phyloP scores from a whole-genome alignment of 2,113 vertebrate genomes.

The Petroica traversi region DNA sequence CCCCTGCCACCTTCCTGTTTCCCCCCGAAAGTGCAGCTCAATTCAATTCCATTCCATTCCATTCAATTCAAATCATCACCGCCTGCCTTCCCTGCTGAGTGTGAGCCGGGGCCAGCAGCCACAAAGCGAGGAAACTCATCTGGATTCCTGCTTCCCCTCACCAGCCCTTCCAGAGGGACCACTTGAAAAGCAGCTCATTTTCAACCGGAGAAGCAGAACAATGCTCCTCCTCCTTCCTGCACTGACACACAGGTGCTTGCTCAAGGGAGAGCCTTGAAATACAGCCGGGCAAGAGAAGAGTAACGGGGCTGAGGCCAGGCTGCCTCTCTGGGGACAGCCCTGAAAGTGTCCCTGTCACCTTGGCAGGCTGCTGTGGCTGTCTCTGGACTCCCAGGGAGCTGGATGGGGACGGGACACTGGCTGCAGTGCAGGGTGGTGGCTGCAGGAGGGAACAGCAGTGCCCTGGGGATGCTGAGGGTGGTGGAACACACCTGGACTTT shows the following conservation, averaged over 20 bases:
- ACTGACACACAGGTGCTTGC: neutral
- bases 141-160: neutral
- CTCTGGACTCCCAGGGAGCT: neutral
- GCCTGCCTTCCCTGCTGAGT: neutral
- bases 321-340: neutral
- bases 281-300: neutral
- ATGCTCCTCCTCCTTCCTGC: neutral
- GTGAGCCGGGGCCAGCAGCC: neutral
- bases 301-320: neutral
- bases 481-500: neutral
- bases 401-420: accelerated
- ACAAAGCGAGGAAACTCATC: neutral
- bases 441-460: neutral
- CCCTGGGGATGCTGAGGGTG: neutral
- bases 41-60: too few relatives aligned
- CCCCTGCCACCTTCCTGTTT: neutral
- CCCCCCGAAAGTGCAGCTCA: neutral
- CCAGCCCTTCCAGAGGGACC: neutral
- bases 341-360: neutral
- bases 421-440: neutral
- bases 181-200: neutral
- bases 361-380: neutral
- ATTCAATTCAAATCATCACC: neutral
- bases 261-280: neutral
- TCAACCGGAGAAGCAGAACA: neutral